Conservation (phyloP, 2,888 invertebrate species). For the Troides oblongomaculatus region DNA sequence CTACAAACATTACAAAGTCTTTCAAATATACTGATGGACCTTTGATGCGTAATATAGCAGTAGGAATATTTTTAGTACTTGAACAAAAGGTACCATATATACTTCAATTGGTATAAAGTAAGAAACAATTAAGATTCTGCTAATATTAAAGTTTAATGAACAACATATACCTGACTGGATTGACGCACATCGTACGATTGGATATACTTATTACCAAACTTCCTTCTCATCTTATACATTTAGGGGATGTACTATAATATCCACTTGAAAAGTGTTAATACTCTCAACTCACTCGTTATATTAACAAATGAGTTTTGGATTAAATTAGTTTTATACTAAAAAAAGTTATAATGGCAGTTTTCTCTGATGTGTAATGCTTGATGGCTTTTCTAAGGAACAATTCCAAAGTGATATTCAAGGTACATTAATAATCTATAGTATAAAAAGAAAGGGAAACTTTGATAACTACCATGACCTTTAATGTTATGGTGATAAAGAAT, state of each 20-base stretch:
- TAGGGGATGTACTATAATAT: neutral
- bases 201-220: neutral
- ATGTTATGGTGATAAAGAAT: neutral
- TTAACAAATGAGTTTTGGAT: neutral
- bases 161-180: neutral
- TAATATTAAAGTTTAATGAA: neutral
- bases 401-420: neutral
- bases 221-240: neutral
- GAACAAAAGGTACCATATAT: no score
- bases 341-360: neutral
- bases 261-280: neutral
- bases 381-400: neutral
- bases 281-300: neutral
- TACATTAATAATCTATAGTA: neutral
- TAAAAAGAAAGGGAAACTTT: neutral
- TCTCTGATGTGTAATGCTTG: neutral
- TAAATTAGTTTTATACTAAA: neutral
- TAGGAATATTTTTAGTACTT: no score
- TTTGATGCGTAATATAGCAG: no score
- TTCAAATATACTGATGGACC: no score
- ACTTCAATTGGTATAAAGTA: no score
- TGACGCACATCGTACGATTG: neutral
- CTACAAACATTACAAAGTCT: no score
- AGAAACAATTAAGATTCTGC: no score
- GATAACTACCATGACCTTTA: neutral